These are phyloP conservation scores for Odontamblyopus rebecca DNA, from an alignment of 2,797 vertebrate species.

Conservation along the genomic window DNA sequence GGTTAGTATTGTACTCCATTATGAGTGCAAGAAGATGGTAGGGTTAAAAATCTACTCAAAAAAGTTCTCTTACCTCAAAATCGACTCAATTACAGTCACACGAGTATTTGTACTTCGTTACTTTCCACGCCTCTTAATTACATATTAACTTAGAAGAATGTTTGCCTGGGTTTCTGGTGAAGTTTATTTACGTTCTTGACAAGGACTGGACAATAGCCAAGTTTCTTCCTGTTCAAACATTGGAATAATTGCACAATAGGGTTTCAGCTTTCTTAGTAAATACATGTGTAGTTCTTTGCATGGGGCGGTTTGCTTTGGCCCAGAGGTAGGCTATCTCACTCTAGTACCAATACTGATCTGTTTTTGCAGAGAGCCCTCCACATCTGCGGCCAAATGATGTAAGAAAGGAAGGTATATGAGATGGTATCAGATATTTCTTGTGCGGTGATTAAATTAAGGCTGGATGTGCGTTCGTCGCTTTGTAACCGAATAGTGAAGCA, in stretches of 20 bases:
- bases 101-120: too few relatives aligned
- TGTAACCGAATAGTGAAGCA: constrained; percentile 59
- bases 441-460: constrained; percentile 56
- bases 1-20: too few relatives aligned
- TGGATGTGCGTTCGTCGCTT: constrained; percentile 42
- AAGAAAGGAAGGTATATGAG: constrained; percentile 54
- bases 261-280: constrained; percentile 40
- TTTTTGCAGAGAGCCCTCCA: constrained; percentile 43
- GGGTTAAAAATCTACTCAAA: too few relatives aligned
- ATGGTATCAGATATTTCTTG: constrained; percentile 62
- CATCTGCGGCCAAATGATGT: constrained; percentile 50
- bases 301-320: constrained; percentile 50
- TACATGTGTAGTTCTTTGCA: constrained; percentile 36
- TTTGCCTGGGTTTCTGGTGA: constrained; percentile 19
- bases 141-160: constrained; percentile 22
- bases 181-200: constrained; percentile 27
- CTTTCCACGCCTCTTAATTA: constrained; percentile 12
- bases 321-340: constrained; percentile 11
- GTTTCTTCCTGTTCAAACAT: constrained; percentile 46
- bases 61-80: too few relatives aligned
- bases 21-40: too few relatives aligned
- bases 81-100: too few relatives aligned
- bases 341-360: constrained; percentile 32
- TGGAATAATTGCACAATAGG: constrained; percentile 41
- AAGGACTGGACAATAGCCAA: constrained; percentile 19